Evolutionary conservation across 2,113 vertebrate species (phyloP).

Genomic region (Ptilorrhoa leucosticta): DNA sequence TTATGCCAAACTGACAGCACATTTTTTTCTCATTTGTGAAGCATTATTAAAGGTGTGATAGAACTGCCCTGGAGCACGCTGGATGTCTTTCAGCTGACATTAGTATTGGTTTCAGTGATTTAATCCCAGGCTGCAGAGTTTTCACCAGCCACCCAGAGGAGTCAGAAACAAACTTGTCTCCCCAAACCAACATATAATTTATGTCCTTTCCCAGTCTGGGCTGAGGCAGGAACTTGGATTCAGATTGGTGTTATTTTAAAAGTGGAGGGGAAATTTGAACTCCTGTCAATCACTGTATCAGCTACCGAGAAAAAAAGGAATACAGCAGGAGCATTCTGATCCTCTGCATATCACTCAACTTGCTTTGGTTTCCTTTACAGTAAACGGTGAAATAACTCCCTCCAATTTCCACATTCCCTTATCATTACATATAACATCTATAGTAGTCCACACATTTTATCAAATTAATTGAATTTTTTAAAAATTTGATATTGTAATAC

Average conservation of each 20-base stretch:
- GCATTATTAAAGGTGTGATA: not conserved
- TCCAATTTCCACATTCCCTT: not conserved
- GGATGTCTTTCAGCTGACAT: not conserved
- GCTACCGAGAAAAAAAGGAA: not conserved
- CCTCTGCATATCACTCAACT: not conserved
- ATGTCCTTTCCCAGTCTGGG: not conserved
- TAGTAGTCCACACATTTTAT: not conserved
- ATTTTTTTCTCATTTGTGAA: not conserved
- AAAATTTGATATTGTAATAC: not conserved
- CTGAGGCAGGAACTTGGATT: not conserved
- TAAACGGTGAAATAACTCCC: not conserved
- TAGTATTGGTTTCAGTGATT: not conserved
- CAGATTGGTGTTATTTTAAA: not conserved
- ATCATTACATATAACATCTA: not conserved
- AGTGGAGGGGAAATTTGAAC: not conserved
- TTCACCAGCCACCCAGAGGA: not conserved
- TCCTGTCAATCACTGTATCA: not conserved
- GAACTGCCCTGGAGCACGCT: not conserved
- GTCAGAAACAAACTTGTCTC: not conserved
- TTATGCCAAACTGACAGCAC: not conserved
- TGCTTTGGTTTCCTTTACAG: not conserved
- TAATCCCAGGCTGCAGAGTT: not conserved
- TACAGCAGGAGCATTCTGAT: not conserved
- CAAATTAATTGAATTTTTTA: not conserved
- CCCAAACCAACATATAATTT: not conserved